Evolutionary conservation across 2,797 vertebrate species (phyloP).

Genomic region (Rhinella marina): DNA sequence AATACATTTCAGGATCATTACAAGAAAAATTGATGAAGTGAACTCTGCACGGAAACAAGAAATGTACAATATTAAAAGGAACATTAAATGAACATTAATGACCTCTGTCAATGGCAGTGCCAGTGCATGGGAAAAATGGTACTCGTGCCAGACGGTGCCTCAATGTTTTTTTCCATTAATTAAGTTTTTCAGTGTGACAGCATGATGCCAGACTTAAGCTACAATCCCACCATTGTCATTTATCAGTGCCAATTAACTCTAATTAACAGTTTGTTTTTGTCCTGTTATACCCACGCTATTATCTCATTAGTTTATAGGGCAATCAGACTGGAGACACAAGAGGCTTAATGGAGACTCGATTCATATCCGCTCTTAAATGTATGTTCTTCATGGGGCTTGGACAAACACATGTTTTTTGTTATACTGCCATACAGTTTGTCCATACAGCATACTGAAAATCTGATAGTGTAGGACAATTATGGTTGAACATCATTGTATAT

Average conservation of each 20-base stretch:
- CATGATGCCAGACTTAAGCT: slow-evolving; percentile 52
- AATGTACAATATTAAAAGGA: slow-evolving; percentile 20
- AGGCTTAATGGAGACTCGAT: neutral
- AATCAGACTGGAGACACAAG: slow-evolving; percentile 43
- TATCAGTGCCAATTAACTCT: slow-evolving; percentile 52
- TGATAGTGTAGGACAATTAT: neutral
- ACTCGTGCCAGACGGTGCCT: slow-evolving; percentile 44
- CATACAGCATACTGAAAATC: neutral
- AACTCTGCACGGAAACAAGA: slow-evolving; percentile 21
- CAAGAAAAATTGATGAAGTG: neutral
- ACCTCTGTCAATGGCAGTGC: slow-evolving; percentile 39
- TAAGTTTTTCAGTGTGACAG: slow-evolving; percentile 55
- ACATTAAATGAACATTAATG: slow-evolving; percentile 54
- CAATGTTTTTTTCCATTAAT: slow-evolving; percentile 51
- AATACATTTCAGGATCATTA: slow-evolving; percentile 46
- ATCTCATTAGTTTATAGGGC: slow-evolving; percentile 47
- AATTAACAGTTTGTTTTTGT: slow-evolving; percentile 51
- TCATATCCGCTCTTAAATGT: neutral
- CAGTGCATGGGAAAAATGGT: slow-evolving; percentile 42
- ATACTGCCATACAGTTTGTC: neutral
- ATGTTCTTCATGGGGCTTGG: neutral
- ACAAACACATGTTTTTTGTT: neutral
- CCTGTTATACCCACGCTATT: slow-evolving; percentile 26
- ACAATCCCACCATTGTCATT: slow-evolving; percentile 50
- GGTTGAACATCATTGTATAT: neutral